Base-by-base conservation (phyloP, 1,140 invertebrate genomes). In the Pachypsylla venusta region DNA sequence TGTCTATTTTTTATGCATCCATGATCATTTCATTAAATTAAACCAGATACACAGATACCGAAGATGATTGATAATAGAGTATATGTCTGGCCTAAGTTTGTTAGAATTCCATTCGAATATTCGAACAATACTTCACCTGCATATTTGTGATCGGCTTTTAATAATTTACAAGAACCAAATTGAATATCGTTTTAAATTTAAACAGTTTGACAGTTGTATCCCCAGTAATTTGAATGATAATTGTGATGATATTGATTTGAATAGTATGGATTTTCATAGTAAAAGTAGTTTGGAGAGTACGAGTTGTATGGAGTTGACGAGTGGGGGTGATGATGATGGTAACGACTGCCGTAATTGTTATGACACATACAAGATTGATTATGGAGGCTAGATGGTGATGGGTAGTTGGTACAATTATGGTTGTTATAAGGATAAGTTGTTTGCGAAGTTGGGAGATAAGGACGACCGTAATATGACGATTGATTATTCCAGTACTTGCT, bases 201-300 rank as follows among this genome's bases (percentile, higher is more conserved):
- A 48, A 48, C 42, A 48, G 42, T 48, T 48, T 48, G 42, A 48
- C 42, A 48, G 42, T 48, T 10, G 42, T 48, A 48, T 19, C 42
- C 42, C 42, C 42, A 48, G 16, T 48, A 48, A 48, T 48, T 48
- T n/a, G 16, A 5, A 35, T 35, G 30, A n/a, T 48, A 48, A 48
- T 48, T 48, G 22, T 48, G 5, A 10, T n/a, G 4, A 48, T 48
- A 48, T 48, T 48, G 42, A 19, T n/a, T 19, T 5, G 42, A 48
- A n/a, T 48, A 48, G 22, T 48, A 48, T n/a, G 42, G 42, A 19
- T 48, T 48, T 19, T 48, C 42, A 48, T 48, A 48, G 42, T 48
- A 19, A 48, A 22, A 48, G 22, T 48, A 19, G n/a, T 48, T n/a
- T n/a, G n/a, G n/a, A n/a, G n/a, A 22, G n/a, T 48, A 48, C 4